These are phyloP conservation scores for Esperia sulphurella DNA, from an alignment of 2,888 invertebrate genomes.

Conservation along the genomic window DNA sequence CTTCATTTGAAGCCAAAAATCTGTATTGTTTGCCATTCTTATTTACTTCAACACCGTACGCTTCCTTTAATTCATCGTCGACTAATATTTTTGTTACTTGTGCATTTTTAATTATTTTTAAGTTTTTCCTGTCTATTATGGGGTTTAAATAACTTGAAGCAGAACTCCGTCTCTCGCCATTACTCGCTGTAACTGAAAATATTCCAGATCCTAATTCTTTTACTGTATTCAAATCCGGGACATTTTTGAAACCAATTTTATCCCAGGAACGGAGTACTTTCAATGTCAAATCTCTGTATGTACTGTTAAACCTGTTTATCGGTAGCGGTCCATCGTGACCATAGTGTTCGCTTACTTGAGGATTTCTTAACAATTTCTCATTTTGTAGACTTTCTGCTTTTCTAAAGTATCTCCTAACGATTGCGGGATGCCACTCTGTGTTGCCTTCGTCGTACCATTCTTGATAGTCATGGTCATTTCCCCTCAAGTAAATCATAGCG, in stretches of 20 bases:
- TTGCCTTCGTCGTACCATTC: constrained; percentile 76
- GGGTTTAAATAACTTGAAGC: constrained; percentile 62
- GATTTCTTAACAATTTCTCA: constrained; percentile 24
- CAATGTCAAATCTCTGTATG: constrained; percentile 41
- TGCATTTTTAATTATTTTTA: constrained; percentile 62
- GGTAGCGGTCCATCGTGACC: constrained; percentile 63
- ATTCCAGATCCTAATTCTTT: constrained; percentile 69
- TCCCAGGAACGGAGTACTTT: constrained; percentile 51
- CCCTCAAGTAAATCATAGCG: constrained; percentile 77
- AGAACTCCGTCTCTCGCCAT: constrained; percentile 67
- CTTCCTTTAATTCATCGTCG: constrained; percentile 45
- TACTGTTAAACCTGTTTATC: constrained; percentile 62
- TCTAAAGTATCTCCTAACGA: constrained; percentile 65
- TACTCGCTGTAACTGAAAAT: constrained; percentile 58
- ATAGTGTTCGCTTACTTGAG: constrained; percentile 35
- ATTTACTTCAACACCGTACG: constrained; percentile 54
- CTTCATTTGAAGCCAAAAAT: constrained; percentile 49
- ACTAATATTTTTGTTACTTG: constrained; percentile 71
- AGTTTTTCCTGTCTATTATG: constrained; percentile 36
- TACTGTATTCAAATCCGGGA: constrained; percentile 57
- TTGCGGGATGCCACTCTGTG: constrained; percentile 72
- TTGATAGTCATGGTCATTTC: constrained; percentile 68
- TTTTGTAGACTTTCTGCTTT: constrained; percentile 70
- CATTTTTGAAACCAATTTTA: constrained; percentile 57
- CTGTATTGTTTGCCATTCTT: constrained; percentile 23